These are phyloP conservation scores for Pardalotus punctatus DNA, from an alignment of 2,113 vertebrate genomes.

Conservation along the genomic window DNA sequence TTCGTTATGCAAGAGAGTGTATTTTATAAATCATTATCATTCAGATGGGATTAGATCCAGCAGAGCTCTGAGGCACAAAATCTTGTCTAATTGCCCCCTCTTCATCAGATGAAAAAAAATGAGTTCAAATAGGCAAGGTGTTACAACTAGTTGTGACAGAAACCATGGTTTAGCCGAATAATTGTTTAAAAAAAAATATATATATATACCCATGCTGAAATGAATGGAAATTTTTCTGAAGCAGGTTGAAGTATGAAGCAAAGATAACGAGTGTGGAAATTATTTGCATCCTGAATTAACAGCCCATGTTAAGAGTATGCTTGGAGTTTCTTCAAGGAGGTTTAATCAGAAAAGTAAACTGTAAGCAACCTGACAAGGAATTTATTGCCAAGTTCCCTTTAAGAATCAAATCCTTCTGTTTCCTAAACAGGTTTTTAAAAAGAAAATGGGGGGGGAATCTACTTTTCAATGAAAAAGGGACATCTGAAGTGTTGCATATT, in stretches of 20 bases:
- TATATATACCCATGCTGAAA: background rate
- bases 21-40: background rate
- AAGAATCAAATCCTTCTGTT: constrained; percentile 55
- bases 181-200: background rate
- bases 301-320: constrained; percentile 49
- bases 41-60: background rate
- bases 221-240: constrained; percentile 40
- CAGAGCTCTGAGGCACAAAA: background rate
- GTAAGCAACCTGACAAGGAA: constrained; percentile 58
- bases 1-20: background rate
- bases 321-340: constrained; percentile 52
- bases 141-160: background rate
- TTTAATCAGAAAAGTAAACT: constrained; percentile 68
- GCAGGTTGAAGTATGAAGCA: background rate
- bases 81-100: background rate
- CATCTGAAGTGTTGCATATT: constrained; percentile 15
- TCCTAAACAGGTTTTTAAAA: constrained; percentile 47
- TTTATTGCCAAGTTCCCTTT: constrained; percentile 48
- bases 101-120: background rate
- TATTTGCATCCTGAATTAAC: constrained; percentile 51
- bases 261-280: background rate
- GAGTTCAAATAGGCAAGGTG: background rate
- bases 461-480: constrained; percentile 23
- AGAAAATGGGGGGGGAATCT: constrained; percentile 7
- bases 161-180: background rate